Evolutionary conservation across 2,797 vertebrate species (phyloP).

Genomic region (Pipistrellus pygmaeus): DNA sequence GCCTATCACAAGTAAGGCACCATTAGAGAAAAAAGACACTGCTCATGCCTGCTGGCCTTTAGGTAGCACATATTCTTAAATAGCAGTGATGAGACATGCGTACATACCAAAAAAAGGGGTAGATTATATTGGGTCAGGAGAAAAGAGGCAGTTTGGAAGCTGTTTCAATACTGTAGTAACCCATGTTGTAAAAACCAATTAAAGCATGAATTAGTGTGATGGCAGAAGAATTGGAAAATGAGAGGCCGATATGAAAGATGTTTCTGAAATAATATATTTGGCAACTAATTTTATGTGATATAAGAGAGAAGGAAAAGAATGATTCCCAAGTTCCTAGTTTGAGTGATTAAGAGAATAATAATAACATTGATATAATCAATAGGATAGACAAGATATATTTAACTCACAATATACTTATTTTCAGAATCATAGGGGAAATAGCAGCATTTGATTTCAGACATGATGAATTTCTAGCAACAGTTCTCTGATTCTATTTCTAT

Average conservation of each 20-base stretch:
- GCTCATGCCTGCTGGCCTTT: background rate
- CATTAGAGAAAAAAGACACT: background rate
- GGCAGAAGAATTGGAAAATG: slow-evolving; percentile 45
- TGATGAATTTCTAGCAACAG: slow-evolving; percentile 25
- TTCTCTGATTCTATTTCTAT: slow-evolving; percentile 23
- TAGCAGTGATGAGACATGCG: background rate
- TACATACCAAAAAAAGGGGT: background rate
- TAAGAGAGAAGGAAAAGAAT: background rate
- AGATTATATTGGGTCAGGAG: slow-evolving; percentile 25
- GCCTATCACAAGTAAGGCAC: background rate
- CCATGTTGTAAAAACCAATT: background rate
- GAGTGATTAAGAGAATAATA: slow-evolving; percentile 22
- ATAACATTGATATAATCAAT: slow-evolving; percentile 14
- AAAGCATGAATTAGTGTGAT: slow-evolving; percentile 13
- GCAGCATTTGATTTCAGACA: slow-evolving; percentile 3
- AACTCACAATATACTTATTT: background rate
- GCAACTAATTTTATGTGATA: slow-evolving; percentile 47
- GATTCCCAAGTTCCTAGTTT: slow-evolving; percentile 27
- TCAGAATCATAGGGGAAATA: background rate
- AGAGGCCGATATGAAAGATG: slow-evolving; percentile 9
- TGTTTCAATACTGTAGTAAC: slow-evolving; percentile 28
- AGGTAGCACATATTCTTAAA: slow-evolving; percentile 38
- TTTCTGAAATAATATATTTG: slow-evolving; percentile 61
- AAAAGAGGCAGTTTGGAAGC: background rate
- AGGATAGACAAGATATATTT: background rate